These are phyloP conservation scores for Electrophaes corylata DNA, from an alignment of 2,888 invertebrate species.

Conservation along the genomic window DNA sequence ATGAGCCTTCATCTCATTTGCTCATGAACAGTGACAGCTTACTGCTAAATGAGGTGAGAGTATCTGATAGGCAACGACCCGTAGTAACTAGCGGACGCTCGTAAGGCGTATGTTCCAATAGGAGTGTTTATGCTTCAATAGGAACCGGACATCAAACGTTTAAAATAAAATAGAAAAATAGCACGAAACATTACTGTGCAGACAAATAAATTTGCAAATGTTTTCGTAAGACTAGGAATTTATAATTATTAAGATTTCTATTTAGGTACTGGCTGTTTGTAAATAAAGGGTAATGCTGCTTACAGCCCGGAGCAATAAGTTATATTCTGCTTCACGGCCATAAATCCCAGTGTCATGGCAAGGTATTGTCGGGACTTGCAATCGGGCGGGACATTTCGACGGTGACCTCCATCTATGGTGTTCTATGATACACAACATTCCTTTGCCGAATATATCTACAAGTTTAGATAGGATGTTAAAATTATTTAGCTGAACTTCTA, in stretches of 20 bases:
- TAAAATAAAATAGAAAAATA: no score
- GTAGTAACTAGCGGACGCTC: no score
- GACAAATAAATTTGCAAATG: neutral
- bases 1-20: no score
- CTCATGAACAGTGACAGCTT: no score
- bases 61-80: no score
- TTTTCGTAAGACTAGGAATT: neutral
- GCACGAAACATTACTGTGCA: neutral
- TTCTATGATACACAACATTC: neutral
- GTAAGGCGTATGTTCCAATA: no score
- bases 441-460: neutral
- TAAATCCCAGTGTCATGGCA: slow-evolving; percentile 17
- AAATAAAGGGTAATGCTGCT: slow-evolving; percentile 13
- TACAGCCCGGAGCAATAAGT: slow-evolving; percentile 7
- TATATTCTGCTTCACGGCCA: slow-evolving; percentile 5
- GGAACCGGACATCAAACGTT: no score
- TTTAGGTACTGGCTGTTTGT: slow-evolving; percentile 5
- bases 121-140: no score
- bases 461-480: neutral
- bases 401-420: slow-evolving; percentile 19
- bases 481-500: no score
- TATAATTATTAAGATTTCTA: neutral
- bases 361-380: slow-evolving; percentile 13
- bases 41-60: no score
- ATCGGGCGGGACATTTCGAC: slow-evolving; percentile 5